Evolutionary conservation across 2,888 invertebrate species (phyloP).

Genomic region (Rosalia funebris): DNA sequence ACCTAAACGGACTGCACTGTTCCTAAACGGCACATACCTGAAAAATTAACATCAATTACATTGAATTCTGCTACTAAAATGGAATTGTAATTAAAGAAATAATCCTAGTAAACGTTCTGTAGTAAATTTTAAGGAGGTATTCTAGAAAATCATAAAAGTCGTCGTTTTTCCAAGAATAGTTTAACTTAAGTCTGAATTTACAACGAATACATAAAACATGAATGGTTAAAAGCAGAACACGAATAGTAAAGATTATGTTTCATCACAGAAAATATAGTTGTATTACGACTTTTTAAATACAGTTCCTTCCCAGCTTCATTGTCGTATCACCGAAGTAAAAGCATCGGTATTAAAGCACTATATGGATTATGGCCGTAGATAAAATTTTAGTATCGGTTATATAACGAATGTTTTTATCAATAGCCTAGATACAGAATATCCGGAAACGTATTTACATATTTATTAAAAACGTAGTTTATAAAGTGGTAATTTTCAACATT

Average conservation of each 20-base stretch:
- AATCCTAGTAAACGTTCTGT: no score
- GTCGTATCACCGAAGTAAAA: conserved; percentile 29
- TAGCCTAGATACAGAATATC: not conserved
- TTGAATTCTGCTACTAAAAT: no score
- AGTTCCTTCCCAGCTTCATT: conserved; percentile 26
- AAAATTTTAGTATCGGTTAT: conserved; percentile 10
- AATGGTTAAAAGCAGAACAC: conserved; percentile 31
- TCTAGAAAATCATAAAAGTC: no score
- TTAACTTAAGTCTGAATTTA: no score
- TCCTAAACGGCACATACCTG: no score
- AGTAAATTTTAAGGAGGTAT: no score
- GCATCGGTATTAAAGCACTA: conserved; percentile 8
- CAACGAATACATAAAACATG: no score
- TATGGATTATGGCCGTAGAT: conserved; percentile 5
- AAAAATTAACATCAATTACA: no score
- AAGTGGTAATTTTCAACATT: no score
- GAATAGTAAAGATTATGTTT: conserved; percentile 35
- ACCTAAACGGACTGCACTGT: no score
- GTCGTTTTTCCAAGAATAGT: no score
- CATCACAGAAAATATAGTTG: conserved; percentile 35
- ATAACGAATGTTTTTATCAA: not conserved
- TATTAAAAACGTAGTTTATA: not conserved
- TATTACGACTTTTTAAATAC: conserved; percentile 35
- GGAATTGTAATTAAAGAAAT: no score
- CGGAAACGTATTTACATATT: not conserved